Base-by-base conservation (phyloP, 1,140 invertebrate genomes). In the Nasonia giraulti region DNA sequence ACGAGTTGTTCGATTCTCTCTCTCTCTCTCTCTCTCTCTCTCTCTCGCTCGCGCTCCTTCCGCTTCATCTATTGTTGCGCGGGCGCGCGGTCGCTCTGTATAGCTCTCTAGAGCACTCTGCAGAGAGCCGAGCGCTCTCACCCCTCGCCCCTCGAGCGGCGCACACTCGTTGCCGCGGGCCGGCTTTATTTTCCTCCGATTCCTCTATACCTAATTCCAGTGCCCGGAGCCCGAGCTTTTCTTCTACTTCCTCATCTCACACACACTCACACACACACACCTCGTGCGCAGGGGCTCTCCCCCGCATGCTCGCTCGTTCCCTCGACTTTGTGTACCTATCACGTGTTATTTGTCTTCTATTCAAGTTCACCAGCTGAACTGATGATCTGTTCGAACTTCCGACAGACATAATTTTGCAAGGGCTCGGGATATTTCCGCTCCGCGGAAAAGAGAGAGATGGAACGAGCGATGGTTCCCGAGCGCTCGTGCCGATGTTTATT, bases 331-430 rank as follows among this genome's bases (percentile, higher is more conserved):
- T 82, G 31, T 82, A 76, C 37, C 31, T 68, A 82, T 75, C 23
- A 23, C 50, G 3, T 11, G 23, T 44, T 78, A 78, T 83, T 83
- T 77, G 75, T 83, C 62, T 83, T 83, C 81, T 77, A 83, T 77
- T 77, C 73, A 77, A 83, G 55, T 69, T 77, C 40, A 10, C 74
- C 37, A 12, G 17, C 10, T 33, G 5, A 69, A 83, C 75, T 68
- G 75, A 83, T 69, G 75, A 77, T 44, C 62, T 77, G 62, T 27
- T 83, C 23, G 74, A 83, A 33, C 50, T 82, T 76, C 55, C 17
- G 23, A 55, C 73, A 76, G 81, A 66, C 33, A 44, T 75, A 66
- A 76, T 82, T 82, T 62, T 40, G 27, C 44, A 75, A 20, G 23
- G 37, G 12, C 17, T 62, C 7, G 1, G 27, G 23, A 73, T 73